phyloP scores from a whole-genome alignment of 2,797 vertebrate species.

The Erpetoichthys calabaricus region DNA sequence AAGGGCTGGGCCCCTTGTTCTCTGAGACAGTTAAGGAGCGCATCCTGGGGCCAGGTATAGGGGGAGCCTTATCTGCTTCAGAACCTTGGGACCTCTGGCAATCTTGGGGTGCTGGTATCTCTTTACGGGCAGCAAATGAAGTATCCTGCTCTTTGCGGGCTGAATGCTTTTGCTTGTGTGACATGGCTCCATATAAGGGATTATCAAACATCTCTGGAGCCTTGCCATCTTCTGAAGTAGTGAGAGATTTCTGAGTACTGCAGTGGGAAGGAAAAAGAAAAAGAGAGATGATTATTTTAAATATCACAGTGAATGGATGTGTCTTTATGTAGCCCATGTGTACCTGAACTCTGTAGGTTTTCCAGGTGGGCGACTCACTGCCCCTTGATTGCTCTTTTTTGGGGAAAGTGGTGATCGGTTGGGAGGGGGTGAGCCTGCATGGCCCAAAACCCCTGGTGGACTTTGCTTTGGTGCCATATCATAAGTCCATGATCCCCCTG shows the following conservation, averaged over 20 bases:
- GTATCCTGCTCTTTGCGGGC: slow-evolving; percentile 56
- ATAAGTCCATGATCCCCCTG: slow-evolving; percentile 53
- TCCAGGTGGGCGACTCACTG: slow-evolving; percentile 29
- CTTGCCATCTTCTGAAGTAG: slow-evolving; percentile 39
- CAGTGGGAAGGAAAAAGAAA: neutral
- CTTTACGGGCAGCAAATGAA: slow-evolving; percentile 39
- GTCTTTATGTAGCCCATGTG: too few relatives aligned
- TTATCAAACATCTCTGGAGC: slow-evolving; percentile 88
- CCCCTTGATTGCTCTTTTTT: slow-evolving; percentile 43
- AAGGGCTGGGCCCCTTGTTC: slow-evolving; percentile 28
- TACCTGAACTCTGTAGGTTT: slow-evolving; percentile 35
- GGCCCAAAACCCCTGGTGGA: slow-evolving; percentile 27
- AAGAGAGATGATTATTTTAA: too few relatives aligned
- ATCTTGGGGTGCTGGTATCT: slow-evolving; percentile 42
- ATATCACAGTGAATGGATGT: too few relatives aligned
- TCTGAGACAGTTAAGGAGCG: slow-evolving; percentile 78
- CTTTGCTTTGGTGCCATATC: slow-evolving; percentile 49
- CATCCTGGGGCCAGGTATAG: slow-evolving; percentile 57
- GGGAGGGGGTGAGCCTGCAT: slow-evolving; percentile 47
- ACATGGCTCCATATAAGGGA: slow-evolving; percentile 75
- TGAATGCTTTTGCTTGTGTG: slow-evolving; percentile 27
- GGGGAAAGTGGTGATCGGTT: slow-evolving; percentile 38
- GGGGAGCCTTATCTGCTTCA: slow-evolving; percentile 38
- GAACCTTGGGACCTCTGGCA: slow-evolving; percentile 31
- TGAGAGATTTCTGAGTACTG: slow-evolving; percentile 5